phyloP scores from a whole-genome alignment of 2,888 invertebrate species.

The Clostera curtula region DNA sequence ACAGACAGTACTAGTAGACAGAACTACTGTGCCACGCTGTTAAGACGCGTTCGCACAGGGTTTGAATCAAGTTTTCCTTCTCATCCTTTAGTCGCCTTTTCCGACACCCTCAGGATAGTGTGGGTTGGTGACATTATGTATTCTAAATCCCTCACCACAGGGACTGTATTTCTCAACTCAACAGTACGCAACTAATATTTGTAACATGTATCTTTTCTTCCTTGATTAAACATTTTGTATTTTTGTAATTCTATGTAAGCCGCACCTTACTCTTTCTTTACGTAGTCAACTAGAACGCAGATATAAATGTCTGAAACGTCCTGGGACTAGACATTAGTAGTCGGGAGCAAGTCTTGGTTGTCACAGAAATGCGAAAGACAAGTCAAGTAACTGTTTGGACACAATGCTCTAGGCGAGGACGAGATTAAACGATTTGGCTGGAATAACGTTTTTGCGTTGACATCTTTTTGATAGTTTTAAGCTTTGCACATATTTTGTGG shows the following conservation, averaged over 20 bases:
- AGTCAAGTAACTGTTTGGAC: constrained; percentile 32
- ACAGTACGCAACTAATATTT: neutral
- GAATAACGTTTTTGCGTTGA: too few relatives aligned
- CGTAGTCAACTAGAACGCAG: constrained; percentile 32
- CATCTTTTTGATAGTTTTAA: too few relatives aligned
- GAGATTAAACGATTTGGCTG: constrained; percentile 9
- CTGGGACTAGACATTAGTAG: constrained; percentile 42
- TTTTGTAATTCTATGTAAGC: constrained; percentile 11
- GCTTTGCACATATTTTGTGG: too few relatives aligned
- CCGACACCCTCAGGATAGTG: too few relatives aligned
- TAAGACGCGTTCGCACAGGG: too few relatives aligned
- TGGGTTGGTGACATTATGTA: too few relatives aligned
- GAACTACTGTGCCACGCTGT: too few relatives aligned
- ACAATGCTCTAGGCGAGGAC: constrained; percentile 17
- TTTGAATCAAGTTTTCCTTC: too few relatives aligned
- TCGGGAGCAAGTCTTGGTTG: constrained; percentile 30
- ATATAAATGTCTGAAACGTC: constrained; percentile 46
- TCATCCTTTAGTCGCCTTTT: too few relatives aligned
- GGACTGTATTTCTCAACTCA: neutral
- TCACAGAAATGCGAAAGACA: constrained; percentile 28
- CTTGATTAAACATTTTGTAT: too few relatives aligned
- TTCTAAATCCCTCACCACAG: too few relatives aligned
- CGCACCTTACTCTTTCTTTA: constrained; percentile 29
- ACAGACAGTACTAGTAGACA: neutral
- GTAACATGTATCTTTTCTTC: too few relatives aligned